Base-by-base conservation (phyloP, 1,140 invertebrate species). In the Lordiphosa collinella region DNA sequence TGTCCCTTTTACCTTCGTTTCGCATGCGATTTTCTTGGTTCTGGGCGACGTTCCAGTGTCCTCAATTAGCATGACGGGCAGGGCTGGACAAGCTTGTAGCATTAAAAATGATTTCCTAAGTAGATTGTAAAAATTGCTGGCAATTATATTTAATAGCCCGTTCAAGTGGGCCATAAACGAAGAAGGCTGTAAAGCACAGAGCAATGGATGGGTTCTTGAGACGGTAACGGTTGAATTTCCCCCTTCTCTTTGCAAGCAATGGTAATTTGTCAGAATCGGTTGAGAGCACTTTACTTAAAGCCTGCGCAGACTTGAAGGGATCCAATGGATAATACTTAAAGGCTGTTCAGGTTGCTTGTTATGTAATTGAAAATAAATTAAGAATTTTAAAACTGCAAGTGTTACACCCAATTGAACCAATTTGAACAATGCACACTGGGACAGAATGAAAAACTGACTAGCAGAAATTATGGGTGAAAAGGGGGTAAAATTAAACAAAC, bases 81-180 rank as follows among this genome's bases (percentile, higher is more conserved):
- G 14, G 22, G 36, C 18, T 34, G 61, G 61, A 47, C 34, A 36
- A 51, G 52, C 44, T 29, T 40, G 60, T 47, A 52, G 63, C 75
- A 82, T 82, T 76, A 72, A 72, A 80, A 76, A 84, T 80, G 78
- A 82, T 82, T 84, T 82, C 51, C 78, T 63, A 76, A 84, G 78
- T 82, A 84, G 66, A 82, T 84, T 71, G 71, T 60, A 72, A 80
- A 82, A 84, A 82, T 82, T 63, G 71, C 78, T 64, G 46, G 52
- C 78, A 84, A 82, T 82, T 82, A 82, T 67, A 82, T 84, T 80
- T 80, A 80, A 80, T 80, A 68, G 76, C 61, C 22, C 61, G 55
- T 60, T 43, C 78, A 70, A 80, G 60, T 50, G 51, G 66, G 52
- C 41, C 56, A 71, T 71, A 82, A 80, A 76, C 50, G 52, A 9